These are phyloP conservation scores for Sebastes schlegelii DNA, from an alignment of 2,113 vertebrate species.

Conservation along the genomic window DNA sequence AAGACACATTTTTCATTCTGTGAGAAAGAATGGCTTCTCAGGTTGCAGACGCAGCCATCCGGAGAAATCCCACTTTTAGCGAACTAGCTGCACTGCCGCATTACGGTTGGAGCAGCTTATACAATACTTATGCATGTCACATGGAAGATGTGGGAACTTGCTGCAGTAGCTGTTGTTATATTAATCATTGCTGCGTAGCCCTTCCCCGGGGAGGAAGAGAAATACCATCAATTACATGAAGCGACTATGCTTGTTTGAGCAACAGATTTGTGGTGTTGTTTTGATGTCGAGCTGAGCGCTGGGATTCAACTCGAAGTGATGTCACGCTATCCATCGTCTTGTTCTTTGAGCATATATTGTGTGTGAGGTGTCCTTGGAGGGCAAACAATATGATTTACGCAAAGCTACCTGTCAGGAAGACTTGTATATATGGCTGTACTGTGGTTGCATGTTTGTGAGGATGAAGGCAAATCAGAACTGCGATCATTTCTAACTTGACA, in stretches of 20 bases:
- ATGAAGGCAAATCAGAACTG: background rate
- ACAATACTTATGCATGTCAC: slow-evolving; percentile 10
- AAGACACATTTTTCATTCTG: background rate
- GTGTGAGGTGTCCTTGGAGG: slow-evolving; percentile 29
- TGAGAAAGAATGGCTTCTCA: slow-evolving; percentile 3
- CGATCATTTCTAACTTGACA: too few relatives aligned
- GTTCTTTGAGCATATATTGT: slow-evolving; percentile 13
- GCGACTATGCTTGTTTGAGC: background rate
- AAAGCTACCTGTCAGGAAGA: background rate
- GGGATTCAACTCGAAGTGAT: slow-evolving; percentile 5
- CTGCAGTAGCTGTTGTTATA: slow-evolving; percentile 6
- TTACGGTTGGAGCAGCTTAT: slow-evolving; percentile 6
- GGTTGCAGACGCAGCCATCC: background rate
- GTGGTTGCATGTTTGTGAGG: background rate
- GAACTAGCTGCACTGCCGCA: background rate
- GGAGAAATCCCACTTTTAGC: slow-evolving; percentile 1
- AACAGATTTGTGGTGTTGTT: slow-evolving; percentile 19
- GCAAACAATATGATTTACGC: slow-evolving; percentile 1
- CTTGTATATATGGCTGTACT: background rate
- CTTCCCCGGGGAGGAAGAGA: background rate
- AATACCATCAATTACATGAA: slow-evolving; percentile 8
- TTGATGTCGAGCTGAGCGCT: background rate
- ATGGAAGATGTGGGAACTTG: slow-evolving; percentile 5
- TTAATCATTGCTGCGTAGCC: slow-evolving; percentile 7
- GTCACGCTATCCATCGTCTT: slow-evolving; percentile 17